Evolutionary conservation across 1,140 invertebrate species (phyloP), one percentile per base, ranked within the genome.

Genomic region (Lamellibrachia luymesi): DNA sequence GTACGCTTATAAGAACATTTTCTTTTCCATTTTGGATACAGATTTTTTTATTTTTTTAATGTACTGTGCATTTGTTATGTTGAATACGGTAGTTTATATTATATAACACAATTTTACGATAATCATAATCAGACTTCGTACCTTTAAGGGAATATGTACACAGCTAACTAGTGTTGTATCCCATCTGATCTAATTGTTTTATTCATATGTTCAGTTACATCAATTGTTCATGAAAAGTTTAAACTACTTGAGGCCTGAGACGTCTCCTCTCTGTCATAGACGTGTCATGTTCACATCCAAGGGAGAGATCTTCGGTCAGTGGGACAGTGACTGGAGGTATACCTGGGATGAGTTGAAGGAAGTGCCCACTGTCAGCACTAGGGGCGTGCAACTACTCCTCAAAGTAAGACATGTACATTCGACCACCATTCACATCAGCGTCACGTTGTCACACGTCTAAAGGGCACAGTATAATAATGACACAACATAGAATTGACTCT

Each of bases 271-370:
- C 7, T 80, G 64, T 91, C n/a, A 38, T 92, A 97, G 96, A 92
- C 95, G 96, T 52, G 92, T 97, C 0, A 94, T 97, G 89, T 95
- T 96, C 93, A 95, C 96, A 25, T 95, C 95, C 93, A 95, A 96
- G 93, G 96, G 96, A 7, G 96, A 97, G 50, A 95, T 97, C n/a
- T 96, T 97, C 94, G 96, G 96, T 52, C 95, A 95, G 90, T 97
- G 96, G 96, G 96, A 96, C 93, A 94, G 95, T 92, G 95, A 96
- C 25, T 96, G 96, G 95, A 93, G 94, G 0, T 95, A 95, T 92
- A 94, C 94, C 4, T 96, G 95, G 95, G 92, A 92, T 10, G 95
- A 96, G 91, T 94, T 96, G 8, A 95, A 95, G 92, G 96, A 95
- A n/a, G 93, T 94, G 0, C 95, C 95, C 10, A 95, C 95, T 80